A percentile compares a stretch with the other conserved stretches of the same genome.
Evolutionary conservation across 92 coral and sea anemone genomes (phyloP).

Genomic region (Porites lobata): DNA sequence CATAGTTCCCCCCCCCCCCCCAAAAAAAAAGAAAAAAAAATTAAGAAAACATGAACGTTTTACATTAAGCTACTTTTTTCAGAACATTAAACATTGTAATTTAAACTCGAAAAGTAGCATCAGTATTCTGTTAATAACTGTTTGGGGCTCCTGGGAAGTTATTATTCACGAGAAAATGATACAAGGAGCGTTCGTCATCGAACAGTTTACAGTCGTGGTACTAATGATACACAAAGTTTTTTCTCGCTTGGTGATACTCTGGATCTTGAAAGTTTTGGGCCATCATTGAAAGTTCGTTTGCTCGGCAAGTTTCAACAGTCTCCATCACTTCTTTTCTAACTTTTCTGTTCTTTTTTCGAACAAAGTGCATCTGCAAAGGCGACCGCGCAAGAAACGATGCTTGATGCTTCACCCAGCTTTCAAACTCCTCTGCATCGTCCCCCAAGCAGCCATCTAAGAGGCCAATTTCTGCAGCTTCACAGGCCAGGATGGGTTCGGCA

Average conservation of each 20-base stretch:
- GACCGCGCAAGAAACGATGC: slow-evolving; percentile 38
- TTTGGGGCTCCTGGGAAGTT: too few relatives aligned
- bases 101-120: too few relatives aligned
- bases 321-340: slow-evolving; percentile 46
- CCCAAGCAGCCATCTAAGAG: slow-evolving; percentile 59
- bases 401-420: slow-evolving; percentile 34
- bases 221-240: slow-evolving; percentile 71
- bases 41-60: too few relatives aligned
- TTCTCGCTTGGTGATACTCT: slow-evolving; percentile 70
- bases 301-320: slow-evolving; percentile 57
- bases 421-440: slow-evolving; percentile 38
- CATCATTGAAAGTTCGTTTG: slow-evolving; percentile 65
- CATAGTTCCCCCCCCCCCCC: too few relatives aligned
- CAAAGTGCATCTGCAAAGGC: slow-evolving; percentile 21
- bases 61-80: too few relatives aligned
- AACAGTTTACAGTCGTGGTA: too few relatives aligned
- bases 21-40: too few relatives aligned
- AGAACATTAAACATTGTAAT: too few relatives aligned
- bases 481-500: slow-evolving; percentile 61
- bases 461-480: slow-evolving; percentile 70
- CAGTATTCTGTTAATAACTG: too few relatives aligned
- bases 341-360: slow-evolving; percentile 32
- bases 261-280: slow-evolving; percentile 66
- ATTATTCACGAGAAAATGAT: too few relatives aligned
- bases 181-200: too few relatives aligned